Evolutionary conservation across 2,888 invertebrate species (phyloP), one percentile per base, ranked within the genome.

Genomic region (Drosophila cracens): DNA sequence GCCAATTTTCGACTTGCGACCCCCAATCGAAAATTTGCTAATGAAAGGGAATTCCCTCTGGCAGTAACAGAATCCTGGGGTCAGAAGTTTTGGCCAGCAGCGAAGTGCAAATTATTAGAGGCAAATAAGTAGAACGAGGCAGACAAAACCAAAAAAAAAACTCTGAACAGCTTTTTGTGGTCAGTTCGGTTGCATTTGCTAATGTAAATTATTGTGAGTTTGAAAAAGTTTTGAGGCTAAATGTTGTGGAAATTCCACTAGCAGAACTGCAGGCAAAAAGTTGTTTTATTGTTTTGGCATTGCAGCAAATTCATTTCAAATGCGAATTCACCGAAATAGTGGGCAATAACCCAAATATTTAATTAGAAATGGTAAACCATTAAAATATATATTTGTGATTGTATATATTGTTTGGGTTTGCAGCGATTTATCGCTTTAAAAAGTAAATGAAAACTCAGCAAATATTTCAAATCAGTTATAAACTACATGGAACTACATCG

Each of bases 31-130:
- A 67, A 77, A 74, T 79, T 64, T 77, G 78, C 70, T 76, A 81
- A 82, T 86, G 81, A 86, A 88, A 88, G 84, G 70, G 81, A 84
- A 86, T 84, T 86, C 73, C 60, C 64, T 38, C 76, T 81, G 86
- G 81, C 78, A 78, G 83, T 81, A 83, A 74, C 74, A 73, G 70
- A 86, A 64, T 70, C 70, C 82, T 33, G 70, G 70, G 46, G 29
- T 57, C 71, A 29, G 60, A 27, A 72, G 76, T 61, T 61, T 16
- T 53, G 27, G 21, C 59, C 33, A 56, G 67, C 71, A 81, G 70
- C 85, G 85, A 85, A 83, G 83, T 83, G 83, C 74, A 83, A 83
- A 83, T 88, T 88, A 83, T 81, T 83, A 76, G 82, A 69, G 52
- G 72, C 66, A 73, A 86, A 86, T 84, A 78, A 88, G 65, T 75